A percentile compares a stretch with the other conserved stretches of the same genome.
phyloP scores from a whole-genome alignment of 2,113 vertebrate species.

The Spilogale gracilis region DNA sequence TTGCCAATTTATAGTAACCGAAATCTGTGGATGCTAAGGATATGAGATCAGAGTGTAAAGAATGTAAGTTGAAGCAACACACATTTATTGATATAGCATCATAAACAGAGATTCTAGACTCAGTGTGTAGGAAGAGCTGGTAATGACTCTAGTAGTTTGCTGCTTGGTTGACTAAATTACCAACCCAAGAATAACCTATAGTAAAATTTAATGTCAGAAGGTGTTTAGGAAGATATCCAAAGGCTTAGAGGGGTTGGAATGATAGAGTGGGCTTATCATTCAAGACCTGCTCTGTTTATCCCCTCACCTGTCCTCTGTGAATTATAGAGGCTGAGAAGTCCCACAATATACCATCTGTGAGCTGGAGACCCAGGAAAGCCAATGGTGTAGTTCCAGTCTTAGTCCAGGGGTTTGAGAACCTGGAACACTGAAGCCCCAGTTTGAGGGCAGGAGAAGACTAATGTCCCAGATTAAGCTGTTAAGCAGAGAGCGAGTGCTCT shows the following conservation, averaged over 20 bases:
- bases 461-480: not conserved
- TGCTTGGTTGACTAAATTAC: not conserved
- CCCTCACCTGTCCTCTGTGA: not conserved
- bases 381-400: not conserved
- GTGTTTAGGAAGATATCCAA: not conserved
- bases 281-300: not conserved
- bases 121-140: not conserved
- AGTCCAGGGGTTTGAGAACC: not conserved
- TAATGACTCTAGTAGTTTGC: not conserved
- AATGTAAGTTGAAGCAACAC: not conserved
- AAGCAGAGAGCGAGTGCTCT: not conserved
- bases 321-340: not conserved
- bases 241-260: not conserved
- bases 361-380: not conserved
- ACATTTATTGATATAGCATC: not conserved
- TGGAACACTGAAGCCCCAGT: not conserved
- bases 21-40: not conserved
- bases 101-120: not conserved
- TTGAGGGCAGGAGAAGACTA: not conserved
- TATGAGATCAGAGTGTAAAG: not conserved
- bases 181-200: not conserved
- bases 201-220: not conserved
- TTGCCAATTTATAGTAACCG: not conserved
- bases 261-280: not conserved
- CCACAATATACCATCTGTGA: not conserved